Evolutionary conservation across 2,888 invertebrate species (phyloP), one percentile per base, ranked within the genome.

Genomic region (Argynnis bischoffii): DNA sequence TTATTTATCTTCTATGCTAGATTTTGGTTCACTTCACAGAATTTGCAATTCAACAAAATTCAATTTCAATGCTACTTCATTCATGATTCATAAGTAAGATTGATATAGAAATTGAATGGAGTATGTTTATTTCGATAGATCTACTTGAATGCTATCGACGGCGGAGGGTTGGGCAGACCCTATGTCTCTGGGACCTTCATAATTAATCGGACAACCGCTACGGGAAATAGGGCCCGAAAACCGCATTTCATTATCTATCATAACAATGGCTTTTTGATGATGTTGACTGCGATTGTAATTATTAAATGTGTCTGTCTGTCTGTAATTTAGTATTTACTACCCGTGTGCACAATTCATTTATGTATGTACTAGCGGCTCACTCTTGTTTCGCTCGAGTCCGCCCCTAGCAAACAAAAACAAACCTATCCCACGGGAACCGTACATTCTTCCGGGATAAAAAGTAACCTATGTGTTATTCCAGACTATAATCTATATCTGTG

Each of bases 161-260:
- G 55, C 46, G 6, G 63, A 50, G 60, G 59, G 57, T 59, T 41
- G 65, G 14, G 56, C 57, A 57, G 55, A 69, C 66, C 65, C 63
- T 54, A 48, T 53, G 55, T 64, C 60, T 63, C 47, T 51, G 35
- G 48, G 55, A 54, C 57, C 57, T 70, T 65, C 66, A 66, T 69
- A 69, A 70, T 70, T 68, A 70, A 68, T 68, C 56, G 57, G 59
- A 69, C 66, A 66, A 64, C 53, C 63, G 46, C 55, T 47, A n/a
- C 46, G 48, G 60, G 61, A 68, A 50, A 54, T 54, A 46, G 35
- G 48, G 31, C 53, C n/a, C 18, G 21, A 60, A 53, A 31, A 68
- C 56, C 66, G 59, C 60, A 61, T 69, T 71, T 64, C 63, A 64
- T 61, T 69, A 66, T 66, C 67, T 57, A 47, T 63, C 65, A 65